Evolutionary conservation across 2,888 invertebrate species (phyloP), one percentile per base, ranked within the genome.

Genomic region (Megastigmus dorsalis): DNA sequence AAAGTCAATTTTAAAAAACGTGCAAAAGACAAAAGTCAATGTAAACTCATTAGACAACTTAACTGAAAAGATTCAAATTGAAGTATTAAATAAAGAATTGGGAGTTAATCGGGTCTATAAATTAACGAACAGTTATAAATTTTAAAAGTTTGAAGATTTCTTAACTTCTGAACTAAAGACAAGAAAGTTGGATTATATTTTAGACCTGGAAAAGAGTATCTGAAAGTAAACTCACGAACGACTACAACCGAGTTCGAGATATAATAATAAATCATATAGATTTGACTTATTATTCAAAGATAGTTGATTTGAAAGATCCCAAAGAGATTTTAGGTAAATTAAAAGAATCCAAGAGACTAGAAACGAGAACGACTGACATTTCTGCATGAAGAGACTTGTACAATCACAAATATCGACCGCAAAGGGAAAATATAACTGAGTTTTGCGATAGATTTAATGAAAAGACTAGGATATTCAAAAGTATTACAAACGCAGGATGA

Each of bases 401-500:
- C 28, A 76, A 13, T n/a, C n/a, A 68, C 13, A 45, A 63, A 48
- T 74, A 72, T 55, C 52, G n/a, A 45, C 54, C 66, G 10, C 20
- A 33, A 15, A 72, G 74, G 69, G 60, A 60, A 26, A 76, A 45
- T 6, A 71, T 71, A 13, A 52, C 62, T 15, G 69, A 69, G 10
- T 78, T 76, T 43, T 28, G 48, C n/a, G 74, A 75, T 18, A 75
- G 48, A 43, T 77, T 77, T 36, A 63, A 77, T 20, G 75, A 75
- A 2, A 41, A 59, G 0, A 13, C 72, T 9, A 68, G 75, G 62
- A 68, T 13, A 3, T 76, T 67, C 30, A 71, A 76, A n/a, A 45
- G 50, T 66, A 6, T 33, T 9, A 33, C 55, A 9, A 15, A 18
- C 5, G n/a, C 38, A 9, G 18, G 57, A 15, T 30, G 69, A 3